A percentile compares a stretch with the other conserved stretches of the same genome.
These are phyloP conservation scores for Chironomus tentans DNA, from an alignment of 2,888 invertebrate species.

Conservation along the genomic window DNA sequence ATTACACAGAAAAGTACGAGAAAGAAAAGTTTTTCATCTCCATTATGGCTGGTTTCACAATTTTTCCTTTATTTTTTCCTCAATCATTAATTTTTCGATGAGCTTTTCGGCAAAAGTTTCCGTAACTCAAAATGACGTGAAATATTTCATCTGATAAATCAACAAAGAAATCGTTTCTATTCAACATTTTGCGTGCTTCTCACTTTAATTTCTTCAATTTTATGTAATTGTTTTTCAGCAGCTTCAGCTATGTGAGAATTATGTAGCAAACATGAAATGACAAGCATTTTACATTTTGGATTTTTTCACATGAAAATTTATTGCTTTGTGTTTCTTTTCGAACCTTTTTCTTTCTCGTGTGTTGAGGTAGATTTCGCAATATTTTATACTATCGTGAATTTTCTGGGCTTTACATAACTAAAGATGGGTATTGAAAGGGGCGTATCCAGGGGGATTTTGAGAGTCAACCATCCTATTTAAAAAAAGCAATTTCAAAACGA, in stretches of 20 bases:
- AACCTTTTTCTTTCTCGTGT: neutral
- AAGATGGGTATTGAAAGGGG: too few species aligned
- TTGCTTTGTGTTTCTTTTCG: neutral
- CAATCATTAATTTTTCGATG: neutral
- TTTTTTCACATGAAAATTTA: neutral
- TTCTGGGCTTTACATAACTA: too few species aligned
- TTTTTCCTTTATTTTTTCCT: neutral
- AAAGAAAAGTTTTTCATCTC: neutral
- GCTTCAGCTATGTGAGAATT: neutral
- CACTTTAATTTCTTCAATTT: neutral
- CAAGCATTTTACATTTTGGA: neutral
- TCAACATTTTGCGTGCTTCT: neutral
- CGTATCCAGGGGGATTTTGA: too few species aligned
- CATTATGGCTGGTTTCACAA: neutral
- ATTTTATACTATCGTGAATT: too few species aligned
- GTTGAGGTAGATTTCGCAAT: too few species aligned
- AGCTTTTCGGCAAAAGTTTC: neutral
- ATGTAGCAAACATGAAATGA: neutral
- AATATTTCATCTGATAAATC: neutral
- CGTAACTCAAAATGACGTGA: neutral
- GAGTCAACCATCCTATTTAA: too few species aligned
- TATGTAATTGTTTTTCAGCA: neutral
- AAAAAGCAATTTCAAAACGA: too few species aligned
- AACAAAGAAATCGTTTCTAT: neutral
- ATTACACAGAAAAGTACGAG: neutral